Evolutionary conservation across 2,113 vertebrate genomes (phyloP), one percentile per base, ranked within the genome.

Genomic region (Ivindomyrus marchei): DNA sequence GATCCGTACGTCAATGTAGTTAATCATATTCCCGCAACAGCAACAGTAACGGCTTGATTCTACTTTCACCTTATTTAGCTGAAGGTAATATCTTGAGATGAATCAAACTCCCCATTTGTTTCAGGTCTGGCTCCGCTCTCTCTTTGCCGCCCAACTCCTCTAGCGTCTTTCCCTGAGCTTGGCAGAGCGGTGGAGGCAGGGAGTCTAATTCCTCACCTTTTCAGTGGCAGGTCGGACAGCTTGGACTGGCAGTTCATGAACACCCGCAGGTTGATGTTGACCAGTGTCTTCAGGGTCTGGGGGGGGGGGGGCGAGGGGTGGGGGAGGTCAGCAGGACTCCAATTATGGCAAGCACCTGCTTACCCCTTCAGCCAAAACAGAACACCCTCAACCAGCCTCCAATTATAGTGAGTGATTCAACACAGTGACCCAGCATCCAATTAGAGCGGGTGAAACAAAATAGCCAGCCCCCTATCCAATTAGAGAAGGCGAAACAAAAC

Each of bases 171-270:
- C 5, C 62, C 62, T 70, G 62, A 8, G 2, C 50, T 19, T 58
- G 56, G 27, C 70, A 4, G 70, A 42, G 77, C 36, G 2, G 21
- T 2, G 39, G 17, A 9, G 27, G 39, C 49, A 31, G 50, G 53
- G 27, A 27, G 49, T 31, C 31, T 17, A 0, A 17, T 11, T 39
- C 90, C 93, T 97, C 95, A 99, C 98, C 98, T 99, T 95, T 99
- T 99, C 50, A 99, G 95, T 42, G 98, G 98, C 97, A 99, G 97
- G 87, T 99, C 98, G 1, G 98, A 99, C 94, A 99, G 97, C 89
- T 97, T 99, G 92, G 98, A 98, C 88, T 99, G 98, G 91, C 98
- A 99, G 94, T 99, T 99, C 98, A 99, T 99, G 94, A 99, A 99
- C 88, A 99, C 96, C 74, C 97, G 95, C 62, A 99, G 91, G 93